phyloP scores from a whole-genome alignment of 2,888 invertebrate species.

The Parnassius glacialis region DNA sequence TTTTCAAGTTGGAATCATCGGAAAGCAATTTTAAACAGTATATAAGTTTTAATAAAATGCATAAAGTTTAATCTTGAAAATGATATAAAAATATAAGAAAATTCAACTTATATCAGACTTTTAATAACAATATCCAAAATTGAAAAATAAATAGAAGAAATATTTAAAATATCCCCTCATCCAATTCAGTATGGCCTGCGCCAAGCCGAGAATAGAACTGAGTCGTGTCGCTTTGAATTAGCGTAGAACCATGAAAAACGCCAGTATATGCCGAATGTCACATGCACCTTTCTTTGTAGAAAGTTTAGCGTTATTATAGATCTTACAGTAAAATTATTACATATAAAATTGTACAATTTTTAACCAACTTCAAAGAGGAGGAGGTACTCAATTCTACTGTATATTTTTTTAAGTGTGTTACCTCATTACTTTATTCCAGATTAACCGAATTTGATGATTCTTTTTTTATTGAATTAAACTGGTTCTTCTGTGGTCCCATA shows the following conservation, averaged over 20 bases:
- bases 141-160: conserved; percentile 1
- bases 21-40: too few species aligned
- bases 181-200: conserved; percentile 33
- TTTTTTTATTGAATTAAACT: too few species aligned
- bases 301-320: conserved; percentile 13
- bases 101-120: background rate
- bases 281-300: conserved; percentile 29
- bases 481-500: too few species aligned
- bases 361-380: too few species aligned
- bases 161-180: conserved; percentile 25
- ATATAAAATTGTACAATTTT: background rate
- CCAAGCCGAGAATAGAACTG: conserved; percentile 72
- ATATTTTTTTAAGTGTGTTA: too few species aligned
- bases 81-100: background rate
- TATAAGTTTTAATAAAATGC: too few species aligned
- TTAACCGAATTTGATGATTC: too few species aligned
- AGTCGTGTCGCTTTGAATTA: conserved; percentile 73
- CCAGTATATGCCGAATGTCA: conserved; percentile 47
- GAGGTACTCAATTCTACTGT: too few species aligned
- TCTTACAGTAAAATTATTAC: conserved; percentile 13
- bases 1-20: too few species aligned
- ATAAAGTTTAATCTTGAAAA: too few species aligned
- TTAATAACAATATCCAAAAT: too few species aligned
- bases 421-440: too few species aligned
- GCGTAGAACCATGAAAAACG: conserved; percentile 73